A percentile compares a stretch with the other conserved stretches of the same genome.
phyloP scores from a whole-genome alignment of 2,113 vertebrate species.

The Dromaius novaehollandiae region DNA sequence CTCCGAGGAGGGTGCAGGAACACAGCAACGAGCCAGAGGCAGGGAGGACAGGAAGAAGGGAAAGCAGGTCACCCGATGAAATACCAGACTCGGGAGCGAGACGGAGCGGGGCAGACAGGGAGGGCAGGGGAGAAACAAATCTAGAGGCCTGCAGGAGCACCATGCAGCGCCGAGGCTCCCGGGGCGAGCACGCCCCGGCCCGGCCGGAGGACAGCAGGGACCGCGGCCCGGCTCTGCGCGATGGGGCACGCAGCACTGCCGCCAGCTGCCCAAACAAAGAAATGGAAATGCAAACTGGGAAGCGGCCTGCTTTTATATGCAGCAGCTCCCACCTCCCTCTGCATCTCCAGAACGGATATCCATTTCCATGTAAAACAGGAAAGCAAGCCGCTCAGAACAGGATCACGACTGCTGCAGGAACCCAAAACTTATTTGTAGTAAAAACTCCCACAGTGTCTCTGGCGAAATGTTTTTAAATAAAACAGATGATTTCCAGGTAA shows the following conservation, averaged over 20 bases:
- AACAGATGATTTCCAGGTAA: background rate
- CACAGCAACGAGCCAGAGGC: background rate
- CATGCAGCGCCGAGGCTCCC: background rate
- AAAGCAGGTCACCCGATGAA: background rate
- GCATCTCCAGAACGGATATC: background rate
- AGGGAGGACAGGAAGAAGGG: background rate
- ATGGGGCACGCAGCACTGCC: too few species aligned
- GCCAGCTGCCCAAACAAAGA: background rate
- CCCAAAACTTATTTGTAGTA: background rate
- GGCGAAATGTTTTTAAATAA: background rate
- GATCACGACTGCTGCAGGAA: background rate
- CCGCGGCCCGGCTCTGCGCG: too few species aligned
- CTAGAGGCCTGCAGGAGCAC: background rate
- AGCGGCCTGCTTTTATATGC: background rate
- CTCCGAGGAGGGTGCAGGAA: background rate
- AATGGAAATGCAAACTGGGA: conserved; percentile 20
- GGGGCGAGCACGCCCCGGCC: background rate
- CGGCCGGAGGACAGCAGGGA: background rate
- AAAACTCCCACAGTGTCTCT: background rate
- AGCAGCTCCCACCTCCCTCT: background rate
- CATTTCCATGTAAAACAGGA: background rate
- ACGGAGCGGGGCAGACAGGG: background rate
- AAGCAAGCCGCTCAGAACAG: background rate
- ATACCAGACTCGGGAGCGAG: background rate
- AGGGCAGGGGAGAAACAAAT: background rate